Conservation (phyloP, 1,140 invertebrate species). For the Drosophila carrolli region DNA sequence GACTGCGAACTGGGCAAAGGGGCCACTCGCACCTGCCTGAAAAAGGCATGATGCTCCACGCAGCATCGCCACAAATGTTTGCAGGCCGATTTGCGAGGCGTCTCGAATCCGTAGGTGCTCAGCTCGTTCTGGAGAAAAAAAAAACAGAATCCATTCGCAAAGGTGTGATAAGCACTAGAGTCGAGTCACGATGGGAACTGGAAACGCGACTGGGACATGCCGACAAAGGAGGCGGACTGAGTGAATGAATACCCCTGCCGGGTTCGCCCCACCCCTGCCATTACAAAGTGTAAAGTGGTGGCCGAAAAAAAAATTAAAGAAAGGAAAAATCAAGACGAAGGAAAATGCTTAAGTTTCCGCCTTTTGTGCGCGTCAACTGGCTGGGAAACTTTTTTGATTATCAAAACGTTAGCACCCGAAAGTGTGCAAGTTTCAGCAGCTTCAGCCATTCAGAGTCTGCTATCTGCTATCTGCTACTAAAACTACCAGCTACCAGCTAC, state of each 20-base stretch:
- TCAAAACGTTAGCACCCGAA: conserved; percentile 81
- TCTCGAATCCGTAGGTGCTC: conserved; percentile 97
- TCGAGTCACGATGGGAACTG: conserved; percentile 64
- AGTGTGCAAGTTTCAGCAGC: conserved; percentile 70
- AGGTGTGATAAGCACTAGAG: conserved; percentile 77
- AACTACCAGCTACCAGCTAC: conserved; percentile 70
- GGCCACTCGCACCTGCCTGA: conserved; percentile 93
- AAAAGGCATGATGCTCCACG: conserved; percentile 99
- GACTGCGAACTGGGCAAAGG: conserved; percentile 86
- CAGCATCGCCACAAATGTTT: conserved; percentile 99
- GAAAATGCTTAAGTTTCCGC: conserved; percentile 65
- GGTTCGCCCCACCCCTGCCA: conserved; percentile 23
- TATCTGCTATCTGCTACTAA: conserved; percentile 28
- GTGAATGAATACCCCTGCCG: conserved; percentile 69
- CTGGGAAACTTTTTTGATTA: conserved; percentile 78
- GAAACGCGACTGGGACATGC: conserved; percentile 28
- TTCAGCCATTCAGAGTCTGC: conserved; percentile 32
- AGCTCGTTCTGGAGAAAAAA: conserved; percentile 92
- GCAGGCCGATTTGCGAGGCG: conserved; percentile 96
- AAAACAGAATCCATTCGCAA: conserved; percentile 24
- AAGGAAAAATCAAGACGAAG: conserved; percentile 45
- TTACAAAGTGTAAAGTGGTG: conserved; percentile 59
- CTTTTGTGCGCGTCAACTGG: conserved; percentile 77
- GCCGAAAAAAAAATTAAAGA: conserved; percentile 14
- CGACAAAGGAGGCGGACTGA: conserved; percentile 70